Conservation (phyloP, 2,888 invertebrate species). For the Baccha elongata region DNA sequence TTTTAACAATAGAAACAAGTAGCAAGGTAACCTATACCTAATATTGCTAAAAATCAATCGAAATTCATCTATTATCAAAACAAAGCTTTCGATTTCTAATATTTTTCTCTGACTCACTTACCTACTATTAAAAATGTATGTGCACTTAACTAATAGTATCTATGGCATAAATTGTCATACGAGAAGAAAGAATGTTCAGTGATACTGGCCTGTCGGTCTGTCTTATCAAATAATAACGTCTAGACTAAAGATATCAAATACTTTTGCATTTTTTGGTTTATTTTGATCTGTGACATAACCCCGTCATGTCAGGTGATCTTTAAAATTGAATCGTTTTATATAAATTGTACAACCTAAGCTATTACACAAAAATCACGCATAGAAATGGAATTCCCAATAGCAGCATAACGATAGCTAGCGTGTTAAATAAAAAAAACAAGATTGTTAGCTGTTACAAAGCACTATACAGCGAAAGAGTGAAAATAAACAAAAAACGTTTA, state of each 20-base stretch:
- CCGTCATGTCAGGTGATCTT: neutral
- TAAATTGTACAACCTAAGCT: neutral
- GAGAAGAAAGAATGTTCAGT: no score
- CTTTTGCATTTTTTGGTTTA: no score
- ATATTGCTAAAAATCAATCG: no score
- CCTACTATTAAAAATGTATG: neutral
- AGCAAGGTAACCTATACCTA: no score
- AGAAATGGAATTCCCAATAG: constrained; percentile 13
- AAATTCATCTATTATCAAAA: neutral
- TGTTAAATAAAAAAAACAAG: neutral
- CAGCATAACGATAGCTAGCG: neutral
- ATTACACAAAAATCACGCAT: constrained; percentile 15
- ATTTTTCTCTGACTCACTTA: neutral
- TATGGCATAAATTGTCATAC: no score
- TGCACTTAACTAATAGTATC: no score
- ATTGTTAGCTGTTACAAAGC: neutral
- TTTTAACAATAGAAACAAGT: no score
- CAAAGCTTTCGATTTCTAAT: neutral
- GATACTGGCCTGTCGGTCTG: no score
- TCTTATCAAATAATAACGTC: no score
- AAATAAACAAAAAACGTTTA: neutral
- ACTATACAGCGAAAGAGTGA: neutral
- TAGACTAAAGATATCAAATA: constrained; percentile 1
- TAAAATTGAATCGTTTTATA: neutral
- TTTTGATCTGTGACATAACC: constrained; percentile 28